These are phyloP conservation scores for Ypsolopha scabrella DNA, from an alignment of 2,888 invertebrate species.

Conservation along the genomic window DNA sequence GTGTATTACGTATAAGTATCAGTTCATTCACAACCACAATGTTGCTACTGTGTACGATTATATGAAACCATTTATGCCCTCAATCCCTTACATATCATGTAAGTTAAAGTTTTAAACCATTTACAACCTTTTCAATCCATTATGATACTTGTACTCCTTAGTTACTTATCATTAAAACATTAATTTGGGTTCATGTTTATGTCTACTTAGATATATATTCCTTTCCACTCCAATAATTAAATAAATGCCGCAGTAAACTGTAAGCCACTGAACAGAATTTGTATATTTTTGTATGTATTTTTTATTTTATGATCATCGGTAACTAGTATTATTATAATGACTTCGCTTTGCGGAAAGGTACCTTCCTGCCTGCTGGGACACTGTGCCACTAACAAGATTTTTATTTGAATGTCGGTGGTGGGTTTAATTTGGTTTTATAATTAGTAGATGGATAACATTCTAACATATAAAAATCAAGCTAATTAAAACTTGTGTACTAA, in stretches of 20 bases:
- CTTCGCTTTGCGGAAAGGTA: constrained; percentile 69
- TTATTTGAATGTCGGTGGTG: constrained; percentile 50
- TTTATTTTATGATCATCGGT: constrained; percentile 3
- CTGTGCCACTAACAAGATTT: constrained; percentile 56
- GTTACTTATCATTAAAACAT: constrained; percentile 17
- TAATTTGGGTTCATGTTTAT: constrained; percentile 1
- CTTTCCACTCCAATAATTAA: neutral
- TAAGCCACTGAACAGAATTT: neutral
- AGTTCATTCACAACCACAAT: no score
- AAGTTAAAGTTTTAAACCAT: no score
- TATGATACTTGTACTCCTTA: no score
- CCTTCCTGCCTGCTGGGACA: constrained; percentile 71
- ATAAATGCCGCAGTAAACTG: neutral
- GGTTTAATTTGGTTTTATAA: constrained; percentile 33
- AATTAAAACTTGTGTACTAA: constrained; percentile 30
- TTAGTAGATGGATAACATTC: constrained; percentile 40
- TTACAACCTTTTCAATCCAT: no score
- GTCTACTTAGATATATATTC: neutral
- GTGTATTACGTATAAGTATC: no score
- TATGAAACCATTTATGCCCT: no score
- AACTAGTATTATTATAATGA: constrained; percentile 42
- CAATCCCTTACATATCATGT: no score
- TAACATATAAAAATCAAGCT: constrained; percentile 30
- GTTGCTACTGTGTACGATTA: no score
- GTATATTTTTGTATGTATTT: constrained; percentile 1